Percentiles rank a stretch among this genome's conserved stretches.
phyloP scores from a whole-genome alignment of 2,797 vertebrate species.

The Moxostoma hubbsi region DNA sequence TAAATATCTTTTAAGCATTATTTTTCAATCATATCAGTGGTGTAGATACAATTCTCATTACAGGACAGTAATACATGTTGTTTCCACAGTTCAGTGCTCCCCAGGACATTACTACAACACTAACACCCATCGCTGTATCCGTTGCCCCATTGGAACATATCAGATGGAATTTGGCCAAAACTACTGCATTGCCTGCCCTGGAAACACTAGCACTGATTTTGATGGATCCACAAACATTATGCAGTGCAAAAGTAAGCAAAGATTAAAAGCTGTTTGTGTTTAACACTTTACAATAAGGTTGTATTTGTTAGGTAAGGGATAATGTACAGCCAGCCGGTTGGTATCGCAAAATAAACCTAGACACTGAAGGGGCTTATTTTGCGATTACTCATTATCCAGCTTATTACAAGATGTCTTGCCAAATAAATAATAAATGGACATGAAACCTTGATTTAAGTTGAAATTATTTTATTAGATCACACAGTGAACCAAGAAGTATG shows the following conservation, averaged over 20 bases:
- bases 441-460: too few species aligned
- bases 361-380: too few species aligned
- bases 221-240: slow-evolving; percentile 96
- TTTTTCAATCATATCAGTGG: neutral
- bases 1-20: neutral
- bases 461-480: too few species aligned
- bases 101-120: slow-evolving; percentile 97
- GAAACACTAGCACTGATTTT: slow-evolving; percentile 96
- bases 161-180: slow-evolving; percentile 96
- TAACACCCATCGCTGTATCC: slow-evolving; percentile 94
- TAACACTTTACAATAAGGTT: neutral
- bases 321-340: too few species aligned
- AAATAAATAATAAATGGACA: too few species aligned
- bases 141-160: slow-evolving; percentile 86
- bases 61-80: neutral
- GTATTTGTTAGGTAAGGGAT: neutral
- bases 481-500: too few species aligned
- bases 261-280: neutral
- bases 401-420: too few species aligned
- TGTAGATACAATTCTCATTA: neutral
- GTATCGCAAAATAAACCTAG: too few species aligned
- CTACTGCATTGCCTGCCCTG: slow-evolving; percentile 90
- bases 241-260: slow-evolving; percentile 94
- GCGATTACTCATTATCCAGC: too few species aligned
- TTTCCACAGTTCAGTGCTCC: slow-evolving; percentile 90